Evolutionary conservation across 2,797 vertebrate species (phyloP).

Genomic region (Sebastes oblongus): DNA sequence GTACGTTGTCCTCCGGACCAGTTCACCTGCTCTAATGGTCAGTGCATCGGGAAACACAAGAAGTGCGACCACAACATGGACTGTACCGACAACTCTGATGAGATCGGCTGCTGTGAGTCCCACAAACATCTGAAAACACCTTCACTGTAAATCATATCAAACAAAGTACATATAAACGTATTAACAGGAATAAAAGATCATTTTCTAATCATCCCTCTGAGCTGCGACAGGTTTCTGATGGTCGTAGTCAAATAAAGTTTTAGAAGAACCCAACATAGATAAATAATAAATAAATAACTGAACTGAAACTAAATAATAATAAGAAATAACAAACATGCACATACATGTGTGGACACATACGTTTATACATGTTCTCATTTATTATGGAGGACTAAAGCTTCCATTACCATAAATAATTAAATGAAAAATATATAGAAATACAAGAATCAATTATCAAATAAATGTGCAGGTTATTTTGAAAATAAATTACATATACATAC

Average conservation of each 20-base stretch:
- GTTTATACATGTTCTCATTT: not conserved
- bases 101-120: constrained; percentile 94
- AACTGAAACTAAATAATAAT: not conserved
- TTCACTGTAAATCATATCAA: too few relatives aligned
- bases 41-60: constrained; percentile 94
- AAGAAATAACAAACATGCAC: too few relatives aligned
- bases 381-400: not conserved
- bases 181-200: not conserved
- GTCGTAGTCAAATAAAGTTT: not conserved
- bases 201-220: too few relatives aligned
- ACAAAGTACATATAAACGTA: too few relatives aligned
- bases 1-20: constrained; percentile 90
- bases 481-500: too few relatives aligned
- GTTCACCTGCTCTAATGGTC: constrained; percentile 92
- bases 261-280: not conserved
- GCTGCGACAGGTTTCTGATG: too few relatives aligned
- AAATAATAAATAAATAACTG: too few relatives aligned
- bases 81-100: constrained; percentile 94
- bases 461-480: not conserved
- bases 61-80: constrained; percentile 95
- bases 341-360: too few relatives aligned
- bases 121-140: too few relatives aligned
- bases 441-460: not conserved
- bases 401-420: not conserved
- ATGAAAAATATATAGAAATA: too few relatives aligned